Percentiles rank a stretch among this genome's conserved stretches.
phyloP scores from a whole-genome alignment of 2,113 vertebrate genomes.

The Mohoua ochrocephala region DNA sequence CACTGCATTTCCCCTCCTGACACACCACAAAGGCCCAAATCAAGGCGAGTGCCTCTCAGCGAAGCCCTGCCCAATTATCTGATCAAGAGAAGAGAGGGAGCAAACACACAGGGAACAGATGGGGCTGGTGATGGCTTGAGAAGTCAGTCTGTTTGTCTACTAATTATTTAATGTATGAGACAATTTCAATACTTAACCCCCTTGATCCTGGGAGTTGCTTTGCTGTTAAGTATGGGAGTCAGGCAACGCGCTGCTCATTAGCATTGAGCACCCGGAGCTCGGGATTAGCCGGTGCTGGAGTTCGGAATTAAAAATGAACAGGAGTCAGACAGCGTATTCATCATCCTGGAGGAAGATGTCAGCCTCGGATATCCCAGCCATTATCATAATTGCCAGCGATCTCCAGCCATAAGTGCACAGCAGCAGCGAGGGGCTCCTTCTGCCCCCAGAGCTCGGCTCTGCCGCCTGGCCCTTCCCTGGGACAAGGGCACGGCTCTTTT shows the following conservation, averaged over 20 bases:
- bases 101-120: background rate
- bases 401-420: background rate
- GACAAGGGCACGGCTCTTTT: background rate
- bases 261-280: background rate
- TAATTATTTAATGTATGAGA: slow-evolving; percentile 62
- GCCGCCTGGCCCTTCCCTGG: background rate
- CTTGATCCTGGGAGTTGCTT: slow-evolving; percentile 43
- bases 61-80: slow-evolving; percentile 12
- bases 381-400: slow-evolving; percentile 22
- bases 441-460: background rate
- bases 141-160: slow-evolving; percentile 56
- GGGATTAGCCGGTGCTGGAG: background rate
- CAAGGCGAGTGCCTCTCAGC: background rate
- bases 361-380: slow-evolving; percentile 1
- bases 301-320: slow-evolving; percentile 56
- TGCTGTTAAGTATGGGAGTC: slow-evolving; percentile 16
- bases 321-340: slow-evolving; percentile 49
- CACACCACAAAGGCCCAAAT: background rate
- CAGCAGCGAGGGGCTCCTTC: background rate
- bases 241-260: background rate
- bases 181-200: slow-evolving; percentile 54
- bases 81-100: slow-evolving; percentile 29
- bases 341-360: slow-evolving; percentile 38
- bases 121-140: slow-evolving; percentile 28
- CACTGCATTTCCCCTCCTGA: background rate